Conservation (phyloP, 2,113 vertebrate species). For the Pipra filicauda region DNA sequence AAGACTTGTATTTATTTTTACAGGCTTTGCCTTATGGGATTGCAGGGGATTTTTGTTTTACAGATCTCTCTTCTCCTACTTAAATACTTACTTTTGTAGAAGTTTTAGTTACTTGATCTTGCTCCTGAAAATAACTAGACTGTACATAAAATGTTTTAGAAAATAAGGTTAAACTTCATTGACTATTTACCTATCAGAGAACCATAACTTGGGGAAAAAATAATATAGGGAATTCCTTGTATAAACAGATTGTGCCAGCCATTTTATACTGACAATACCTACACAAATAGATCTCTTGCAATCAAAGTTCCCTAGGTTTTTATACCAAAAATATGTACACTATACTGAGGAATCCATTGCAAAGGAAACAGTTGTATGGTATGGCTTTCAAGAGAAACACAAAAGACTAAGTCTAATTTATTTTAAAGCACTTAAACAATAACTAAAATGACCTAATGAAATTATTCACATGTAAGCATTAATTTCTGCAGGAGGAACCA, state of each 20-base stretch:
- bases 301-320: background rate
- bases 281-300: background rate
- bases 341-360: background rate
- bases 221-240: background rate
- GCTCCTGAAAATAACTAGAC: background rate
- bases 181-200: background rate
- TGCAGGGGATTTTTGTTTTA: background rate
- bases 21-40: background rate
- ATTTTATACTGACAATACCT: conserved; percentile 32
- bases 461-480: background rate
- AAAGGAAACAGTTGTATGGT: background rate
- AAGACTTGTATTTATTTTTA: conserved; percentile 38
- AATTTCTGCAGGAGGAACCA: conserved; percentile 46
- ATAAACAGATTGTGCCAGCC: background rate
- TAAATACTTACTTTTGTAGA: background rate
- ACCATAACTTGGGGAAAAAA: background rate
- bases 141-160: background rate
- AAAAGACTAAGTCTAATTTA: background rate
- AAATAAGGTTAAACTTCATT: background rate
- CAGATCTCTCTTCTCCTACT: background rate
- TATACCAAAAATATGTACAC: background rate
- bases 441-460: background rate
- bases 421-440: conserved; percentile 8
- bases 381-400: background rate
- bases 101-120: conserved; percentile 25